These are phyloP conservation scores for Euphydryas editha DNA, from an alignment of 2,888 invertebrate genomes.

Conservation along the genomic window DNA sequence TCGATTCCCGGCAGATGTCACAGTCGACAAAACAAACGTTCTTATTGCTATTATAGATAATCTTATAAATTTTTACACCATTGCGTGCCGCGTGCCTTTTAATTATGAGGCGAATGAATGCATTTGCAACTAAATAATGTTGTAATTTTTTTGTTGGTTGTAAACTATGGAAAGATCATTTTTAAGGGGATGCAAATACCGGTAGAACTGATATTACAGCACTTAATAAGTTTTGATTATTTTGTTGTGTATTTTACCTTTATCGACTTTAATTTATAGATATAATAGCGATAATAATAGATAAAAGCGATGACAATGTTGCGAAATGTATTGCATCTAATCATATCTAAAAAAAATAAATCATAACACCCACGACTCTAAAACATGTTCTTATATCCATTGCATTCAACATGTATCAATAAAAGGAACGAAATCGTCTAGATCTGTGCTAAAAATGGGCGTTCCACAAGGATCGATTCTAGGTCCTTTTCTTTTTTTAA, in stretches of 20 bases:
- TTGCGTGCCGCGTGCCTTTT: slow-evolving; percentile 35
- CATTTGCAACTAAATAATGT: slow-evolving; percentile 28
- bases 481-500: too few species aligned
- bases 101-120: slow-evolving; percentile 33
- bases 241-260: not conserved
- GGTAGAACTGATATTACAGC: not conserved
- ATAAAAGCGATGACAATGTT: slow-evolving; percentile 18
- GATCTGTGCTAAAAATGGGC: too few species aligned
- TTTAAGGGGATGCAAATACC: not conserved
- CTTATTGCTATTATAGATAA: slow-evolving; percentile 38
- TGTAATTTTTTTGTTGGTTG: slow-evolving; percentile 19
- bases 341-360: slow-evolving; percentile 32
- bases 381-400: slow-evolving; percentile 13
- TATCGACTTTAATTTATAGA: not conserved
- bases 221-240: not conserved
- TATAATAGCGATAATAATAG: too few species aligned
- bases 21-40: slow-evolving; percentile 34
- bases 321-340: slow-evolving; percentile 15
- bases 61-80: slow-evolving; percentile 38
- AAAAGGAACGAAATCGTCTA: too few species aligned
- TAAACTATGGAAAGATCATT: not conserved
- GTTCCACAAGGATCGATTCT: too few species aligned
- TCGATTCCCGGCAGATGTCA: slow-evolving; percentile 46
- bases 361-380: slow-evolving; percentile 21
- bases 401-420: too few species aligned